These are phyloP conservation scores for Trichonephila inaurata DNA, from an alignment of 1,140 invertebrate species.

Conservation along the genomic window DNA sequence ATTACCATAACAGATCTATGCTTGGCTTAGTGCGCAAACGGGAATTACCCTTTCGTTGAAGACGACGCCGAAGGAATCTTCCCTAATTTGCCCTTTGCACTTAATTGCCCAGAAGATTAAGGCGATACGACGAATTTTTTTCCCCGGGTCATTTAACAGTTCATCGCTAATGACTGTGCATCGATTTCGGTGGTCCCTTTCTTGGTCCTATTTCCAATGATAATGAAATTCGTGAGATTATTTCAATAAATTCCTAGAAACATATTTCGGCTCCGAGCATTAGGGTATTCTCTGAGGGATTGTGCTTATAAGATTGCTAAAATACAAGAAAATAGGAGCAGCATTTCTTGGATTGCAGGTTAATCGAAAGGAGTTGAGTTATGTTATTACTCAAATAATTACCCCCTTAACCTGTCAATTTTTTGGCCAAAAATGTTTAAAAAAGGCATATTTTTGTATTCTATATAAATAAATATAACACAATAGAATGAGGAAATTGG, in stretches of 20 bases:
- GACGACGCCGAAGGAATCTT: not conserved
- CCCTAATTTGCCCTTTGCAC: slow-evolving; percentile 15
- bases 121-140: not conserved
- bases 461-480: too few relatives aligned
- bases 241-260: not conserved
- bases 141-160: slow-evolving; percentile 1
- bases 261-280: too few relatives aligned
- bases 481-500: too few relatives aligned
- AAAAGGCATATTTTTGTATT: too few relatives aligned
- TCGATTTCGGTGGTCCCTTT: not conserved
- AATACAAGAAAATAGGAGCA: too few relatives aligned
- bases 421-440: too few relatives aligned
- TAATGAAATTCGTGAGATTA: not conserved
- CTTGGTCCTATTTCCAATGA: not conserved
- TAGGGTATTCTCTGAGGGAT: too few relatives aligned
- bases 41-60: not conserved
- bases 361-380: too few relatives aligned
- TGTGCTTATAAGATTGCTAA: too few relatives aligned
- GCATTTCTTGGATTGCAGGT: too few relatives aligned
- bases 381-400: too few relatives aligned
- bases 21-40: not conserved
- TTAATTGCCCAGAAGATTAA: slow-evolving; percentile 27
- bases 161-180: not conserved
- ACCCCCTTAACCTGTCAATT: too few relatives aligned
- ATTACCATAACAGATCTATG: slow-evolving; percentile 13